Base-by-base conservation (phyloP, 2,888 invertebrate genomes). In the Rhagonycha fulva region DNA sequence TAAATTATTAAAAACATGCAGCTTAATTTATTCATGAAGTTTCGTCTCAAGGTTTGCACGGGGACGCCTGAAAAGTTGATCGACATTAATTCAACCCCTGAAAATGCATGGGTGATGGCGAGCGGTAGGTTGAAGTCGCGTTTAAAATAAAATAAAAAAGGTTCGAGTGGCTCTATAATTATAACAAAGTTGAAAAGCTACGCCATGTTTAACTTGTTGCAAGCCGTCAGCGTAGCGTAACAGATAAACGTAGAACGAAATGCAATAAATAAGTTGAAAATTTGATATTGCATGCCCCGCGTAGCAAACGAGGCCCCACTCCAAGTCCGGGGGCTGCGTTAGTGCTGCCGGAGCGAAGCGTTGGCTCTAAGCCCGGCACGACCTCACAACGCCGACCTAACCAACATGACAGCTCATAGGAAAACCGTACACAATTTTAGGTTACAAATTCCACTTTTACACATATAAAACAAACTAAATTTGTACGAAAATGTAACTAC, bases 251-350 rank as follows among this genome's bases (percentile, higher is more conserved):
- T 14, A 47, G 60, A 63, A 23, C 75, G 68, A 47, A 68, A 47
- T 68, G 28, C 10, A 69, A 32, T 61, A 47, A 71, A 30, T 80
- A 83, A 82, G 80, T 78, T 67, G 75, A 71, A 82, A 82, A 81
- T 78, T 80, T 76, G 80, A 47, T 82, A 79, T 81, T 78, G 83
- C 84, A 85, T 84, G 86, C 85, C 85, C 84, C 84, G 26, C 86
- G 83, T 83, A 74, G 81, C 82, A 81, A 80, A 82, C 82, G 81
- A 79, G 84, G 85, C 86, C 86, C 86, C 87, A 85, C 84, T 84
- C 85, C 81, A 80, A 82, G 82, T 85, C 85, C 84, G 84, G 85
- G 86, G 86, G 86, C 85, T 85, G 83, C 84, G 81, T 81, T 82
- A 78, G 81, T 80, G 78, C 81, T 76, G 81, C 82, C 84, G 83